Conservation (phyloP, 2,888 invertebrate genomes). For the Podotricha telesiphe region DNA sequence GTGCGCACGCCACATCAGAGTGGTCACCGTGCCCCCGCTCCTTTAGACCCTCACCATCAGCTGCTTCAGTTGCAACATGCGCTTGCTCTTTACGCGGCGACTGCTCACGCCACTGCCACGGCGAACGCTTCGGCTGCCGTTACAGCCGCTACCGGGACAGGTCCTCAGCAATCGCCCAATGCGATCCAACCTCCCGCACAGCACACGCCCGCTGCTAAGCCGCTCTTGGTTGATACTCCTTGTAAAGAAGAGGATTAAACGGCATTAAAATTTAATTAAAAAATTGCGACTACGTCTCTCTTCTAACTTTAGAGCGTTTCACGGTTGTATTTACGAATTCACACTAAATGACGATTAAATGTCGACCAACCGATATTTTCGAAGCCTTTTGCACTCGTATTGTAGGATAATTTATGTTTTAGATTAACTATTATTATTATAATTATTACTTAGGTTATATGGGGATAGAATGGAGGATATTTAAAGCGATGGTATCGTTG, state of each 20-base stretch:
- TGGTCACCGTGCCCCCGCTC: slow-evolving; percentile 77
- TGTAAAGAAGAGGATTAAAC: slow-evolving; percentile 75
- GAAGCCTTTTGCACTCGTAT: slow-evolving; percentile 72
- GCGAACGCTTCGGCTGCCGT: slow-evolving; percentile 63
- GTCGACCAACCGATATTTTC: slow-evolving; percentile 61
- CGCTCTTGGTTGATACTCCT: slow-evolving; percentile 75
- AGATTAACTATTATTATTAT: slow-evolving; percentile 54
- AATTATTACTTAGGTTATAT: slow-evolving; percentile 65
- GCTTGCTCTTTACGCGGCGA: slow-evolving; percentile 75
- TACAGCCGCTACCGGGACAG: slow-evolving; percentile 53
- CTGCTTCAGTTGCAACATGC: slow-evolving; percentile 78
- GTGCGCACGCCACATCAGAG: slow-evolving; percentile 80
- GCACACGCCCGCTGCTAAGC: slow-evolving; percentile 67
- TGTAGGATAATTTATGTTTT: slow-evolving; percentile 72
- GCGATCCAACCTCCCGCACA: slow-evolving; percentile 59
- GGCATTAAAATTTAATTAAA: slow-evolving; percentile 5
- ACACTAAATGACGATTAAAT: slow-evolving; percentile 44
- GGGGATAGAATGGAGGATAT: slow-evolving; percentile 76
- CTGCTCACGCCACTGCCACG: slow-evolving; percentile 74
- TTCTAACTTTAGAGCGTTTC: slow-evolving; percentile 35
- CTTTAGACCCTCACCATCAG: slow-evolving; percentile 77
- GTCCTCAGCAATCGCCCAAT: slow-evolving; percentile 62
- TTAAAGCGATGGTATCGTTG: slow-evolving; percentile 76
- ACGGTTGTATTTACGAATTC: slow-evolving; percentile 36
- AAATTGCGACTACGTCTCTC: slow-evolving; percentile 49